Base-by-base conservation (phyloP, 2,113 vertebrate genomes). In the Actenoides lindsayi region DNA sequence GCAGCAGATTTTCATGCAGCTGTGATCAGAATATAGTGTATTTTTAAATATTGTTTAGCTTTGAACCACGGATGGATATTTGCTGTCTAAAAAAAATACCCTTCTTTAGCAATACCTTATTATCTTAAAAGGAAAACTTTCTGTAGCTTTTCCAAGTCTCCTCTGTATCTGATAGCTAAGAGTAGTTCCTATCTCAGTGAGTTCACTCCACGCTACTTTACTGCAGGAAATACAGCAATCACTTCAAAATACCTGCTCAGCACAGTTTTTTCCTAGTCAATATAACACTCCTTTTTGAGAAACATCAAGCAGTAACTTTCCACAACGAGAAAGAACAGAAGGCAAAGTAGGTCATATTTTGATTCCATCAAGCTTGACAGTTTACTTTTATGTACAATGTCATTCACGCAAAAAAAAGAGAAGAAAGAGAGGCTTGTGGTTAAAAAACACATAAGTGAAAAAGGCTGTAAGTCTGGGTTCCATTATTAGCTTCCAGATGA, bases 401-500 rank as follows among this genome's bases (percentile, higher is more conserved):
- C 59, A 89, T 83, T 76, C 41, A 44, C 41, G 59, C 31, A 73
- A 53, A 65, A 54, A 41, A 67, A 63, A 90, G 51, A 94, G 78
- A 85, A 76, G 28, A 71, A 54, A 75, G 35, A 54, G 18, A 54
- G 56, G 69, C 83, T 30, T 89, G 86, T 80, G 71, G 94, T 93
- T 92, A 84, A 94, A 93, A 91, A 91, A 90, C 73, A 92, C 7
- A 0, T 80, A 89, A 92, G 41, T 90, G 90, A 95, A 90, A 59
- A 79, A 79, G 73, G 39, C 60, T 93, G 88, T 88, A 70, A 75
- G 92, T 93, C 60, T 80, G 76, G 30, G 20, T 81, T 96, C 68
- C 86, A 67, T 83, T 89, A 92, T 87, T 83, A 78, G 89, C 60
- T 87, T 89, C 63, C 86, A 96, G 83, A 87, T 83, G 8, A 87